These are phyloP conservation scores for Pediacus dermestoides DNA, from an alignment of 2,888 invertebrate genomes.

Conservation along the genomic window DNA sequence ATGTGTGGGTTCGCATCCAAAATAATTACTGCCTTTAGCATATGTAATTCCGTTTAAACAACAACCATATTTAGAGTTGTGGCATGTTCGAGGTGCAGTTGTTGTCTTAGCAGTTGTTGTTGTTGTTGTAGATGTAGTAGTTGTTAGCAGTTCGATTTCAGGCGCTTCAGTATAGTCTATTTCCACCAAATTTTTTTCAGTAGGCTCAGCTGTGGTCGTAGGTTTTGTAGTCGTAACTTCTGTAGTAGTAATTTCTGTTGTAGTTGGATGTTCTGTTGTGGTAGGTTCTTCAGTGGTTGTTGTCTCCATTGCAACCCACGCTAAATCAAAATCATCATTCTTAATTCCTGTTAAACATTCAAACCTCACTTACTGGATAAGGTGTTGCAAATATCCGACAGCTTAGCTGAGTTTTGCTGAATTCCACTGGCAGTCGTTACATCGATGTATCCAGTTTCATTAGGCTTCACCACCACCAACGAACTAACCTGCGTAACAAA, in stretches of 20 bases:
- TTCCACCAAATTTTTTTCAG: too few species aligned
- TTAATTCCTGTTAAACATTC: too few species aligned
- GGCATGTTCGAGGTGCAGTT: constrained; percentile 13
- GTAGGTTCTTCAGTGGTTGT: too few species aligned
- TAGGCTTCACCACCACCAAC: constrained; percentile 64
- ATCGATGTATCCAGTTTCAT: constrained; percentile 46
- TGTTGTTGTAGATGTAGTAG: constrained; percentile 8
- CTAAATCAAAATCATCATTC: too few species aligned
- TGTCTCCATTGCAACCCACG: too few species aligned
- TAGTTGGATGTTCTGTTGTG: too few species aligned
- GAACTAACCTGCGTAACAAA: constrained; percentile 71
- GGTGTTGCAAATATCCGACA: constrained; percentile 20
- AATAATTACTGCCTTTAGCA: constrained; percentile 11
- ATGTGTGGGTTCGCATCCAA: constrained; percentile 19
- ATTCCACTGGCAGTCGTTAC: constrained; percentile 17
- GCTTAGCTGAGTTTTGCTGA: too few species aligned
- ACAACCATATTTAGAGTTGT: constrained; percentile 16
- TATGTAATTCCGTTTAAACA: constrained; percentile 17
- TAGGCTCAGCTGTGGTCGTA: constrained; percentile 7
- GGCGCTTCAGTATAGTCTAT: constrained; percentile 10
- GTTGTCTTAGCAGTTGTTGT: constrained; percentile 19
- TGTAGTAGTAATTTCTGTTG: too few species aligned
- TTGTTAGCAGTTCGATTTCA: neutral
- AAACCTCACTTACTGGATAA: constrained; percentile 18
- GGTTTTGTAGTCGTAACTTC: too few species aligned